Conservation (phyloP, 1,140 invertebrate species). For the Venturia canescens region DNA sequence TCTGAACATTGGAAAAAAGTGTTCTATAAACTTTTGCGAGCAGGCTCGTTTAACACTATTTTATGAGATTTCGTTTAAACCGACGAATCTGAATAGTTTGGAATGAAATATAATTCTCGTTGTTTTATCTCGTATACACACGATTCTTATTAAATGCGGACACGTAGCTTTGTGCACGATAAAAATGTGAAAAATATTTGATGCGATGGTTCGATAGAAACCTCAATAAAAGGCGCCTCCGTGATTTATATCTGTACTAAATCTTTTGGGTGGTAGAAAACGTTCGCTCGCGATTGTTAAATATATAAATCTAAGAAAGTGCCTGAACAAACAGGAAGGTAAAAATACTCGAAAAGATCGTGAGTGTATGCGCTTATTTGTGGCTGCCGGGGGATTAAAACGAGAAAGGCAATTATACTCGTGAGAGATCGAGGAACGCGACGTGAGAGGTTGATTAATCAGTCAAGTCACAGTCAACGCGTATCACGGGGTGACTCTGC, state of each 20-base stretch:
- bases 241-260: neutral
- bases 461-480: constrained; percentile 32
- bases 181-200: too few species aligned
- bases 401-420: constrained; percentile 41
- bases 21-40: too few species aligned
- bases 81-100: too few species aligned
- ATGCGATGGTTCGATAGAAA: too few species aligned
- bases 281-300: neutral
- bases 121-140: too few species aligned
- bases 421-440: constrained; percentile 23
- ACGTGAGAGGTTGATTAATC: constrained; percentile 23
- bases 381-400: neutral
- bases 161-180: too few species aligned
- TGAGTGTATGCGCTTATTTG: constrained; percentile 5
- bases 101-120: too few species aligned
- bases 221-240: too few species aligned
- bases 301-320: constrained; percentile 15
- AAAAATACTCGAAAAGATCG: constrained; percentile 18
- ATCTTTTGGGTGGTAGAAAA: constrained; percentile 14
- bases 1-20: too few species aligned
- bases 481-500: constrained; percentile 13
- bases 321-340: constrained; percentile 33
- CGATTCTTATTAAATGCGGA: too few species aligned
- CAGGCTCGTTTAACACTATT: too few species aligned
- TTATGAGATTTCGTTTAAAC: too few species aligned